phyloP scores from a whole-genome alignment of 2,113 vertebrate species.

The Pungitius pungitius region DNA sequence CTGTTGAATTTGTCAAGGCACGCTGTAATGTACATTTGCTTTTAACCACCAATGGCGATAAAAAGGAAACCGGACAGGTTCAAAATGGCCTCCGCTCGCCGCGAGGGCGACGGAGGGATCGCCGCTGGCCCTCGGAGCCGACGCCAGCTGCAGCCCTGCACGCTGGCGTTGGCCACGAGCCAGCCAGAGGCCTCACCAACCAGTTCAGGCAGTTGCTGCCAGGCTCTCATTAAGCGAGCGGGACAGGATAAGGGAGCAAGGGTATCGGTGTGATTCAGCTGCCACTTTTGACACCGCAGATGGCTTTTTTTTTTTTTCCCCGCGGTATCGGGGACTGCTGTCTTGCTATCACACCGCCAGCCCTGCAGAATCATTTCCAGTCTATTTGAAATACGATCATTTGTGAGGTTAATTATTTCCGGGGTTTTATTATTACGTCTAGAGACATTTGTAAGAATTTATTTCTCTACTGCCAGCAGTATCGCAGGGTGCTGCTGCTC shows the following conservation, averaged over 20 bases:
- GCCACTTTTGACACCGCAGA: slow-evolving; percentile 59
- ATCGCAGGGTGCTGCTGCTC: not conserved
- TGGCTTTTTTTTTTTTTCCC: slow-evolving; percentile 63
- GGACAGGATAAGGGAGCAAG: slow-evolving; percentile 31
- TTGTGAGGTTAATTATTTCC: not conserved
- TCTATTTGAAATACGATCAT: not conserved
- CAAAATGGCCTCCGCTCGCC: not conserved
- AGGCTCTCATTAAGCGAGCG: slow-evolving; percentile 36
- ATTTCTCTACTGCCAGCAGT: not conserved
- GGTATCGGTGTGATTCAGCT: slow-evolving; percentile 56
- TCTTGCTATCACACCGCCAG: slow-evolving; percentile 28
- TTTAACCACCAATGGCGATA: not conserved
- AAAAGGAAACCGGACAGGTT: not conserved
- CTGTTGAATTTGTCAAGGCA: no score
- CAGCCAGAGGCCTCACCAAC: not conserved
- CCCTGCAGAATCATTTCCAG: slow-evolving; percentile 15
- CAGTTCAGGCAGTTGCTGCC: not conserved
- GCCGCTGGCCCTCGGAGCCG: not conserved
- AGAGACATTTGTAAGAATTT: not conserved
- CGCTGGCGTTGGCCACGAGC: not conserved
- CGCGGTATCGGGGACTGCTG: slow-evolving; percentile 34
- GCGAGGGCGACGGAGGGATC: not conserved
- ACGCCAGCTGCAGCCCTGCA: not conserved
- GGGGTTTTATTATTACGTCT: not conserved
- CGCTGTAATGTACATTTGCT: not conserved